phyloP scores from a whole-genome alignment of 2,888 invertebrate genomes.

The Meteorus cinctellus region DNA sequence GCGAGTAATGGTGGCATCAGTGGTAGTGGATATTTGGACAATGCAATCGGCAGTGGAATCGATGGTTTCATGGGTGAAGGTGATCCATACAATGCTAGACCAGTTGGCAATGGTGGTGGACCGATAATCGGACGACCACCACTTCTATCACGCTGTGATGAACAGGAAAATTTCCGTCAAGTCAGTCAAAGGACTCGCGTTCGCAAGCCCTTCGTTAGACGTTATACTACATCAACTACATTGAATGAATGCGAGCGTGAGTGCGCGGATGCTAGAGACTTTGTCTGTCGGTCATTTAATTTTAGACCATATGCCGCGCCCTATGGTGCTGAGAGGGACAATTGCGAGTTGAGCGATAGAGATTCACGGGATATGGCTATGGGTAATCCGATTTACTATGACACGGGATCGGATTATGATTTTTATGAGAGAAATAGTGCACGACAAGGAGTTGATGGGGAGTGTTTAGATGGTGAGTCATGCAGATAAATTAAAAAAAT shows the following conservation, averaged over 20 bases:
- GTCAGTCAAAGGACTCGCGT: constrained; percentile 86
- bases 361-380: constrained; percentile 89
- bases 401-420: constrained; percentile 87
- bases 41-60: constrained; percentile 68
- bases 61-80: constrained; percentile 69
- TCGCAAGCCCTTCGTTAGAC: constrained; percentile 84
- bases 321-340: constrained; percentile 82
- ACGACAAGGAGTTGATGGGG: constrained; percentile 81
- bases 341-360: constrained; percentile 92
- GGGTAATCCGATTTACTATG: constrained; percentile 89
- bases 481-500: not conserved
- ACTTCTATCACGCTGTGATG: constrained; percentile 81
- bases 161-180: constrained; percentile 87
- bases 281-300: constrained; percentile 90
- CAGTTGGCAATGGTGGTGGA: constrained; percentile 69
- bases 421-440: constrained; percentile 88
- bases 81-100: constrained; percentile 66
- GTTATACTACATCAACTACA: constrained; percentile 83
- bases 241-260: constrained; percentile 88
- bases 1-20: constrained; percentile 55
- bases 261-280: constrained; percentile 87
- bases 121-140: constrained; percentile 73
- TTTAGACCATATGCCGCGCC: constrained; percentile 81
- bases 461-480: constrained; percentile 88
- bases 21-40: constrained; percentile 62